Conservation (phyloP, 1,140 invertebrate genomes). For the Tetramorium alpestre region DNA sequence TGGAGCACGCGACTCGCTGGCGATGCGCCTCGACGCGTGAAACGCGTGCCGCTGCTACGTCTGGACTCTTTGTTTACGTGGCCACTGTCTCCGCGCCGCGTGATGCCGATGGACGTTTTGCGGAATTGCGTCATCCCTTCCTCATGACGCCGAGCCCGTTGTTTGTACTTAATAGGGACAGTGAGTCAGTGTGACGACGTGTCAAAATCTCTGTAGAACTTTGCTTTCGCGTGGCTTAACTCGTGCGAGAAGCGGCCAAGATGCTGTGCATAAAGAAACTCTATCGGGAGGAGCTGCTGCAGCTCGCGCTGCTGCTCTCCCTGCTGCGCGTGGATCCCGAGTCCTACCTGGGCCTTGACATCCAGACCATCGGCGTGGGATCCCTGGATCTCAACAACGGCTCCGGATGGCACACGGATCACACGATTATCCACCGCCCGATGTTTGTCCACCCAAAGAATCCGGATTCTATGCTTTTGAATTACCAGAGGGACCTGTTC, state of each 20-base stretch:
- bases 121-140: neutral
- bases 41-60: no score
- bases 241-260: conserved; percentile 59
- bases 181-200: conserved; percentile 71
- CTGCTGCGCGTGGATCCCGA: conserved; percentile 91
- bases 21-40: neutral
- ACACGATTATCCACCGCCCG: conserved; percentile 86
- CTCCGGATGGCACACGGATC: conserved; percentile 88
- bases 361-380: conserved; percentile 85
- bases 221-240: neutral
- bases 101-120: neutral
- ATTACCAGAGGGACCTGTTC: conserved; percentile 91
- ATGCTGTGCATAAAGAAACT: conserved; percentile 92
- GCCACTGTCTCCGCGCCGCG: neutral
- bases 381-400: conserved; percentile 89
- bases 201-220: neutral
- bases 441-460: conserved; percentile 91
- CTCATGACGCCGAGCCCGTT: conserved; percentile 18
- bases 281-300: conserved; percentile 92
- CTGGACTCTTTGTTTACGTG: conserved; percentile 4
- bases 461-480: conserved; percentile 90
- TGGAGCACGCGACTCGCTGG: neutral
- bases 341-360: conserved; percentile 88
- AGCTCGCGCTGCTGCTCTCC: conserved; percentile 92
- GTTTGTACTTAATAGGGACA: conserved; percentile 61